A percentile compares a stretch with the other conserved stretches of the same genome.
Conservation (phyloP, 2,113 vertebrate species). For the Ondatra zibethicus region DNA sequence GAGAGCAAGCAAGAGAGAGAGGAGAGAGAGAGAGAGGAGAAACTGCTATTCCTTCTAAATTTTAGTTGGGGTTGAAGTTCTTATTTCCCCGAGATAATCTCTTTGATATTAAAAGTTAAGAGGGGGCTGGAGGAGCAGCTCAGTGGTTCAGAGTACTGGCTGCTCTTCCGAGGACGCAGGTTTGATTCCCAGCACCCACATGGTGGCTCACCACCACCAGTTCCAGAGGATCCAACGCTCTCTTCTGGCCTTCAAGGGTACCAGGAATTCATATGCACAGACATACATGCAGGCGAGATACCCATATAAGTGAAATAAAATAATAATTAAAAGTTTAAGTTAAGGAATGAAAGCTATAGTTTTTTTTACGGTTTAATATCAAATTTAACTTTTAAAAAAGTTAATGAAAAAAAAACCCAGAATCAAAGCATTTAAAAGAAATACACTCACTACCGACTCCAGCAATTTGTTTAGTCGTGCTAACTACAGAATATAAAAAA, state of each 20-base stretch:
- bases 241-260: not conserved
- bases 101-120: not conserved
- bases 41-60: not conserved
- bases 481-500: constrained; percentile 88
- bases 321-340: not conserved
- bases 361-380: constrained; percentile 84
- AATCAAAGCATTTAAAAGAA: constrained; percentile 85
- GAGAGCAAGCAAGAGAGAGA: not conserved
- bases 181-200: not conserved
- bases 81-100: not conserved
- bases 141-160: not conserved
- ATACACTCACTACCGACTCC: constrained; percentile 84
- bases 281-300: not conserved
- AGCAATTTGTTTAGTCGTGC: constrained; percentile 86
- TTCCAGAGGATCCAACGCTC: not conserved
- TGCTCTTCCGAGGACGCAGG: not conserved
- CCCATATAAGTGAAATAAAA: not conserved
- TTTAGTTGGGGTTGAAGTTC: not conserved
- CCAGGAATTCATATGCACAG: not conserved
- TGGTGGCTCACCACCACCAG: not conserved
- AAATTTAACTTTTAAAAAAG: constrained; percentile 79
- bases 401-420: constrained; percentile 86
- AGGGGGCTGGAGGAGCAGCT: not conserved
- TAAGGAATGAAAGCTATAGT: not conserved
- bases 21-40: not conserved